phyloP scores from a whole-genome alignment of 1,140 invertebrate species.

The Saccostrea echinata region DNA sequence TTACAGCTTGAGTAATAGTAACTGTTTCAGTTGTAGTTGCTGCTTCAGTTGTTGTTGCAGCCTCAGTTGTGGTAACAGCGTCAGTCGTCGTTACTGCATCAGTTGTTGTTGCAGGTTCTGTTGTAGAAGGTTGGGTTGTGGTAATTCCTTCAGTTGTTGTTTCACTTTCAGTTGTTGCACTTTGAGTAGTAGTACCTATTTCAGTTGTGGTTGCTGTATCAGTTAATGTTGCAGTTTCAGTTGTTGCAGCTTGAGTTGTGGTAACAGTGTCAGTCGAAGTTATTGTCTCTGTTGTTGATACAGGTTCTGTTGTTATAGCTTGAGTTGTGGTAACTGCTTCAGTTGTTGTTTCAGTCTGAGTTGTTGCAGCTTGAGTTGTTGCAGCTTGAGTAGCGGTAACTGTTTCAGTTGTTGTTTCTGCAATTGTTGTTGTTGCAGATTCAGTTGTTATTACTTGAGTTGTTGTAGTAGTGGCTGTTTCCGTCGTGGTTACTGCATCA shows the following conservation, averaged over 20 bases:
- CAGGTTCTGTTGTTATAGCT: not conserved
- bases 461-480: not conserved
- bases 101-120: not conserved
- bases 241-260: not conserved
- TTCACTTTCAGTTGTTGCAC: not conserved
- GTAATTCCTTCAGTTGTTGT: not conserved
- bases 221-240: not conserved
- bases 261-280: not conserved
- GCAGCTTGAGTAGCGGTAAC: not conserved
- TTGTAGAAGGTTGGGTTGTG: not conserved
- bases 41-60: not conserved
- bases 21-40: not conserved
- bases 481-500: not conserved
- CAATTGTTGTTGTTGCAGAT: not conserved
- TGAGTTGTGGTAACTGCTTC: too few species aligned
- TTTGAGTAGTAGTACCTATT: not conserved
- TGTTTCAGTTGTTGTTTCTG: not conserved
- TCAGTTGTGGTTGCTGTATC: not conserved
- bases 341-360: not conserved
- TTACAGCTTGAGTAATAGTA: not conserved
- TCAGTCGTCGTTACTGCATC: not conserved
- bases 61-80: not conserved
- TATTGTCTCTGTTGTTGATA: not conserved
- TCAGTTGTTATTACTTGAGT: not conserved
- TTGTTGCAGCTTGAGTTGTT: not conserved